Evolutionary conservation across 2,113 vertebrate species (phyloP).

Genomic region (Rhinichthys klamathensis): DNA sequence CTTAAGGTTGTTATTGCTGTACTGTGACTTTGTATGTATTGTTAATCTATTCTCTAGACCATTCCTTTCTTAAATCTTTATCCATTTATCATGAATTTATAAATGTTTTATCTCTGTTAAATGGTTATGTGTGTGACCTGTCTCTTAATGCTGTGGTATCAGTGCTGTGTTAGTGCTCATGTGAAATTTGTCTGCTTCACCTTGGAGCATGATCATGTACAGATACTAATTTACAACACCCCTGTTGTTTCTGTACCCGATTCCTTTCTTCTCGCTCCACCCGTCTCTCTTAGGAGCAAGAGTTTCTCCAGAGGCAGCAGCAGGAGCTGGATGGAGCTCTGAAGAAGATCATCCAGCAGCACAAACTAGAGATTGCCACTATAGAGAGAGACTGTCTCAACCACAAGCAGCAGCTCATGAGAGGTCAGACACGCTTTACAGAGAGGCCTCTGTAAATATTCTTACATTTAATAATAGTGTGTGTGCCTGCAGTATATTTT

Average conservation of each 20-base stretch:
- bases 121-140: slow-evolving; percentile 49
- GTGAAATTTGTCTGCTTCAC: slow-evolving; percentile 9
- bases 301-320: slow-evolving; percentile 97
- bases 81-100: slow-evolving; percentile 65
- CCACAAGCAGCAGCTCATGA: slow-evolving; percentile 97
- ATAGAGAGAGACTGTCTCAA: slow-evolving; percentile 96
- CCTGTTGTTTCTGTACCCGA: slow-evolving; percentile 5
- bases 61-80: slow-evolving; percentile 62
- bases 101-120: slow-evolving; percentile 64
- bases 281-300: slow-evolving; percentile 86
- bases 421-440: slow-evolving; percentile 77
- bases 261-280: not conserved
- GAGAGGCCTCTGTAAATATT: too few species aligned
- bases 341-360: slow-evolving; percentile 98
- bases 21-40: slow-evolving; percentile 47
- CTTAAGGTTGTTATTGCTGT: slow-evolving; percentile 24
- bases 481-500: not conserved
- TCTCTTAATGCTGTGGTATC: slow-evolving; percentile 59
- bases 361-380: slow-evolving; percentile 93
- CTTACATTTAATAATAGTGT: not conserved
- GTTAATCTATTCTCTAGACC: slow-evolving; percentile 50
- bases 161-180: slow-evolving; percentile 48
- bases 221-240: not conserved
- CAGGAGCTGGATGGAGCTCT: slow-evolving; percentile 94
- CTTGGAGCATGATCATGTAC: not conserved